These are phyloP conservation scores for Drosophila siamana DNA, from an alignment of 2,888 invertebrate species.

Conservation along the genomic window DNA sequence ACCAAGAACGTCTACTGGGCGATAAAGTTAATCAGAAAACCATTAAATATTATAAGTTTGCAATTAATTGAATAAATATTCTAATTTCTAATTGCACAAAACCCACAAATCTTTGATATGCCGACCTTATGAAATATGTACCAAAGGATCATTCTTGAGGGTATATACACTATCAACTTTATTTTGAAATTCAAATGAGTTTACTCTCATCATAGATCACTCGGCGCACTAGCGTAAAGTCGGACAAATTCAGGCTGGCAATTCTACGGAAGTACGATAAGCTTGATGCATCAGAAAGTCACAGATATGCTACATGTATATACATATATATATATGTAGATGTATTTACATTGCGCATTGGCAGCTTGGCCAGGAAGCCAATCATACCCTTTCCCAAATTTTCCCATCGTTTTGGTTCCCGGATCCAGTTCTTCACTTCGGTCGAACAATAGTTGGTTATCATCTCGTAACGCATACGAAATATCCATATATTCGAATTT, in stretches of 20 bases:
- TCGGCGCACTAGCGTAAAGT: constrained; percentile 44
- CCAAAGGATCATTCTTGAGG: constrained; percentile 18
- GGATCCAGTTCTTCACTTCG: constrained; percentile 39
- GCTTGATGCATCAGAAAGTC: no score
- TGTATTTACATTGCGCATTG: constrained; percentile 47
- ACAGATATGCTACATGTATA: background rate
- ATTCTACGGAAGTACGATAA: constrained; percentile 31
- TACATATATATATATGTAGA: background rate
- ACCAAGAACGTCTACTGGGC: no score
- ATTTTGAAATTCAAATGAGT: background rate
- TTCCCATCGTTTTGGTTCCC: constrained; percentile 47
- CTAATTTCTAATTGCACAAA: no score
- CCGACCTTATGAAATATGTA: constrained; percentile 35
- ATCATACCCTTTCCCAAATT: constrained; percentile 42
- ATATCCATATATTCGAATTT: constrained; percentile 43
- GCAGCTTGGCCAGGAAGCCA: constrained; percentile 34
- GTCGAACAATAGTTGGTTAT: constrained; percentile 26
- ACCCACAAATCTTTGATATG: constrained; percentile 60
- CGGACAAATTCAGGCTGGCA: constrained; percentile 50
- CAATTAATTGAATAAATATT: no score
- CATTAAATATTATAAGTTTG: no score
- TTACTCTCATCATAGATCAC: constrained; percentile 25
- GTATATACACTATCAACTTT: constrained; percentile 9
- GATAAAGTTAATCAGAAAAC: no score
- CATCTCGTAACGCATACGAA: constrained; percentile 36